Conservation (phyloP, 2,888 invertebrate genomes). For the Hetaerina titia region DNA sequence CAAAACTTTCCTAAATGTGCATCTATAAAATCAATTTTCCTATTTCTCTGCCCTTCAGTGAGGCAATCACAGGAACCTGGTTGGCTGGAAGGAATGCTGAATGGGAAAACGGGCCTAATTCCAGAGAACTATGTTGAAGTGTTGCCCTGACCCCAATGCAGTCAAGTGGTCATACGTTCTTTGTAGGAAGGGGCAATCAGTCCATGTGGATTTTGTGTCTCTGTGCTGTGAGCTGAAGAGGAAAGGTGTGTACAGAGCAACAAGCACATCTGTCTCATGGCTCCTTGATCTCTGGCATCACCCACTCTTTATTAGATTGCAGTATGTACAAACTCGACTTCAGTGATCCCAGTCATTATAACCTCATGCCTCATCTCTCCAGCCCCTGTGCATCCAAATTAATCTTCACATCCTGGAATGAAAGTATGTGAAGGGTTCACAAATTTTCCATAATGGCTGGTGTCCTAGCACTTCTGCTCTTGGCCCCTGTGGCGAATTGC, state of each 20-base stretch:
- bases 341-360: neutral
- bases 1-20: no score
- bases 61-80: conserved; percentile 96
- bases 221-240: neutral
- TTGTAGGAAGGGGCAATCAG: neutral
- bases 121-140: conserved; percentile 98
- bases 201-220: neutral
- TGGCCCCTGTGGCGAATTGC: neutral
- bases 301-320: neutral
- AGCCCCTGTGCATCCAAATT: neutral
- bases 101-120: conserved; percentile 94
- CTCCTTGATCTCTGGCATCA: conserved; percentile 28
- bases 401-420: neutral
- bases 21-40: neutral
- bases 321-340: neutral
- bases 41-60: conserved; percentile 80
- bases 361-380: neutral
- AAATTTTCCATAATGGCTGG: neutral
- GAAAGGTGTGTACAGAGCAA: neutral
- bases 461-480: neutral
- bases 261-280: neutral
- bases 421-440: neutral
- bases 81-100: conserved; percentile 97
- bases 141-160: conserved; percentile 80
- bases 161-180: neutral